Evolutionary conservation across 2,888 invertebrate species (phyloP).

Genomic region (Dicroscelio sp.): DNA sequence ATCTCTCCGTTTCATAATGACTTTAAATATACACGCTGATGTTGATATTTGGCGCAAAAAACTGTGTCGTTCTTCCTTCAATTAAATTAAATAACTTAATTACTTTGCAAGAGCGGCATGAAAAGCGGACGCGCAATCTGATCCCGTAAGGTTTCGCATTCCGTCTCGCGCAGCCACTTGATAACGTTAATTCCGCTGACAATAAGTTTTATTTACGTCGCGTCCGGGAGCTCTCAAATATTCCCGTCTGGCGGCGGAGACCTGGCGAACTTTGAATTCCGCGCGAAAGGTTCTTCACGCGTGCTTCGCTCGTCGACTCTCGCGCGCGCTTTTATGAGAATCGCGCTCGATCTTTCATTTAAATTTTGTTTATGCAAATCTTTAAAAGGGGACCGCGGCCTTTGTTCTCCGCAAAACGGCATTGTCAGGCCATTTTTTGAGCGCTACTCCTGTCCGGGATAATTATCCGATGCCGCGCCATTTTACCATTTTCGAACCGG

Average conservation of each 20-base stretch:
- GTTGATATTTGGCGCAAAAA: too few species aligned
- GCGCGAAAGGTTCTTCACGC: constrained; percentile 20
- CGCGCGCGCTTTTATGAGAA: background rate
- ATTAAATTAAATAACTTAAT: background rate
- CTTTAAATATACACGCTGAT: too few species aligned
- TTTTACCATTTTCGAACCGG: too few species aligned
- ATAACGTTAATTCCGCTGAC: constrained; percentile 25
- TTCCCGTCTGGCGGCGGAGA: constrained; percentile 12
- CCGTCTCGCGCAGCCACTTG: background rate
- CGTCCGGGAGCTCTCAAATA: background rate
- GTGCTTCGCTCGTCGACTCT: too few species aligned
- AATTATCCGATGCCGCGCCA: too few species aligned
- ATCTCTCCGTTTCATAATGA: too few species aligned
- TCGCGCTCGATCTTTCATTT: background rate
- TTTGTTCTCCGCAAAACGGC: too few species aligned
- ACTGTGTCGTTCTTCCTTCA: too few species aligned
- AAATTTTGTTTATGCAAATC: background rate
- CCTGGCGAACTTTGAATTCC: constrained; percentile 4
- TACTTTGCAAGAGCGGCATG: background rate
- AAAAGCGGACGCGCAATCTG: background rate
- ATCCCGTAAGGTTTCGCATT: background rate
- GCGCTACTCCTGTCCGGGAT: too few species aligned
- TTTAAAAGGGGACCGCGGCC: too few species aligned
- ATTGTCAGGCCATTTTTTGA: too few species aligned
- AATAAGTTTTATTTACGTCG: constrained; percentile 25